These are phyloP conservation scores for Agonopterix alstromeriana DNA, from an alignment of 2,888 invertebrate species.

Conservation along the genomic window DNA sequence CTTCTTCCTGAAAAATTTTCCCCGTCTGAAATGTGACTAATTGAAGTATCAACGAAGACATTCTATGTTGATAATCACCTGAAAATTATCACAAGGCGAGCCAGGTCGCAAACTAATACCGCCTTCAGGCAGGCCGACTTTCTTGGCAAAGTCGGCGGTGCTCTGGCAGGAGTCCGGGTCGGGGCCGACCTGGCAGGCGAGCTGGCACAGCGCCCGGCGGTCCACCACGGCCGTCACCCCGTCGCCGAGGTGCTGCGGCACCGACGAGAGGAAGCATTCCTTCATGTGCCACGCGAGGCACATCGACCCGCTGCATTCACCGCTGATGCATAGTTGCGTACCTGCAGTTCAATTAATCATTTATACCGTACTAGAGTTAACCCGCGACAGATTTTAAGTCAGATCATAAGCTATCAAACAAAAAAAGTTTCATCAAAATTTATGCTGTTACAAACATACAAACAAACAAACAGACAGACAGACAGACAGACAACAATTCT, in stretches of 20 bases:
- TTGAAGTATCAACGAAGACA: too few species aligned
- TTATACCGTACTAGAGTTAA: too few species aligned
- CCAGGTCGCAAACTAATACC: constrained; percentile 95
- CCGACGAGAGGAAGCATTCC: constrained; percentile 95
- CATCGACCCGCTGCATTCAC: constrained; percentile 96
- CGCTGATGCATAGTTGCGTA: constrained; percentile 89
- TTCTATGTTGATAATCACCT: constrained; percentile 69
- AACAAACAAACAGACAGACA: too few species aligned
- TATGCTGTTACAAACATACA: too few species aligned
- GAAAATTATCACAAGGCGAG: constrained; percentile 99
- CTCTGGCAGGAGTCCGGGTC: constrained; percentile 85
- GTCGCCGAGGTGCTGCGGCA: constrained; percentile 75
- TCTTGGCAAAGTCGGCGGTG: constrained; percentile 89
- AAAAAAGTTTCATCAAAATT: too few species aligned
- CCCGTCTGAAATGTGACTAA: too few species aligned
- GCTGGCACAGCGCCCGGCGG: constrained; percentile 93
- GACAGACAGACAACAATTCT: too few species aligned
- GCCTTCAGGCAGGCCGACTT: constrained; percentile 84
- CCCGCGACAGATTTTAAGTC: too few species aligned
- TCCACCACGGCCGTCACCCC: constrained; percentile 79
- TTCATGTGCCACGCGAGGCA: constrained; percentile 96
- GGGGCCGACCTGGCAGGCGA: constrained; percentile 95
- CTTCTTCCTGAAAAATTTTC: too few species aligned
- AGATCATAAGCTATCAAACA: too few species aligned
- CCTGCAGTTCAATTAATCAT: constrained; percentile 30